phyloP scores from a whole-genome alignment of 1,140 invertebrate genomes.

The Mamestra configurata region DNA sequence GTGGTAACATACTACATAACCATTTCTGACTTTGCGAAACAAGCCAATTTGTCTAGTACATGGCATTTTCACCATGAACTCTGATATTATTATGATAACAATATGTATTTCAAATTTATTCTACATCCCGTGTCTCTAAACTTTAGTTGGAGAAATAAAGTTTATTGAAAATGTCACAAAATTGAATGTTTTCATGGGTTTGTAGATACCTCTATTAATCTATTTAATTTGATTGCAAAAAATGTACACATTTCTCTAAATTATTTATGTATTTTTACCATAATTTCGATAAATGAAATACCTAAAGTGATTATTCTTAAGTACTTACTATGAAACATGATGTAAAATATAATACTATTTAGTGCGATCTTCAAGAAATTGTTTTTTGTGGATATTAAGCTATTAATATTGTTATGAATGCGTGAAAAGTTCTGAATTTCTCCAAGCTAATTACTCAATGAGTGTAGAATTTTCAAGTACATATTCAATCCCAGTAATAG shows the following conservation, averaged over 20 bases:
- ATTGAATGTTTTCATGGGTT: background rate
- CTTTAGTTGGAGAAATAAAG: background rate
- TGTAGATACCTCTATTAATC: constrained; percentile 32
- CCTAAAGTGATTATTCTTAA: constrained; percentile 38
- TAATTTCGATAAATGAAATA: constrained; percentile 31
- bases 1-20: constrained; percentile 5
- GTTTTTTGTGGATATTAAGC: constrained; percentile 50
- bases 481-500: constrained; percentile 53
- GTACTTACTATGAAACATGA: constrained; percentile 58
- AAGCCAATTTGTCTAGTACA: background rate
- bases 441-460: constrained; percentile 50
- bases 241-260: constrained; percentile 18
- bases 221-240: constrained; percentile 14
- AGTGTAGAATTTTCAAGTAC: constrained; percentile 57
- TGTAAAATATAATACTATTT: constrained; percentile 53
- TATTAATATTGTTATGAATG: constrained; percentile 44
- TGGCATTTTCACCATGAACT: background rate
- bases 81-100: background rate
- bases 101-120: background rate
- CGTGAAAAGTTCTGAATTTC: constrained; percentile 35
- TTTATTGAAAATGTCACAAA: constrained; percentile 8
- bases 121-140: background rate
- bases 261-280: constrained; percentile 23
- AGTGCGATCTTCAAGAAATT: constrained; percentile 43
- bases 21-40: background rate